Base-by-base conservation (phyloP, 2,888 invertebrate species). In the Eupithecia tripunctaria region DNA sequence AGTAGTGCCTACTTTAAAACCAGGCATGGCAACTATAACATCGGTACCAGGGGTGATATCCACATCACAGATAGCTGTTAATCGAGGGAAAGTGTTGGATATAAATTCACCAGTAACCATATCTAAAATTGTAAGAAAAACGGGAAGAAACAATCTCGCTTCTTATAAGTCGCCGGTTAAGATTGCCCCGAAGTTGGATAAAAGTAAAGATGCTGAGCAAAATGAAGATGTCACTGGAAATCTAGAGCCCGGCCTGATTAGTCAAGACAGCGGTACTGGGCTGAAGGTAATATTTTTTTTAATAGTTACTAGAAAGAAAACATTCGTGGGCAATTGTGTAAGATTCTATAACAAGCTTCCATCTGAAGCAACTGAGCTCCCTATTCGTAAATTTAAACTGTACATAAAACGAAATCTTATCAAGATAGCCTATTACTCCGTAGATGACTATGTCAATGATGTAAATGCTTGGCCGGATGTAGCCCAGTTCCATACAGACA, bases 251-350 rank as follows among this genome's bases (percentile, higher is more conserved):
- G 25, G 5, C 27, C n/a, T 32, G 2, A 2, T 32, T 18, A 32
- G 8, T 0, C 27, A 18, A 7, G 36, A 12, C 2, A 36, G 63
- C 12, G 63, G 63, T 12, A 21, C 36, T 36, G 63, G 63, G 10
- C 36, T 63, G 63, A 63, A 36, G 63, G 63, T 62, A 60, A 27
- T 15, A 12, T 15, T 60, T 60, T 60, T 7, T 59, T 59, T 27
- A 14, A 25, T 56, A 12, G 2, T 29, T 29, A 2, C 4, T n/a
- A n/a, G n/a, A n/a, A n/a, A n/a, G n/a, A n/a, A n/a, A n/a, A n/a
- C n/a, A n/a, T n/a, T n/a, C n/a, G n/a, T n/a, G n/a, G n/a, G n/a
- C n/a, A n/a, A n/a, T n/a, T n/a, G n/a, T n/a, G n/a, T n/a, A n/a
- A n/a, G n/a, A n/a, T n/a, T n/a, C n/a, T n/a, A n/a, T n/a, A n/a